Percentiles rank a stretch among this genome's conserved stretches.
Evolutionary conservation across 2,888 invertebrate species (phyloP).

Genomic region (Octodonta nipae): DNA sequence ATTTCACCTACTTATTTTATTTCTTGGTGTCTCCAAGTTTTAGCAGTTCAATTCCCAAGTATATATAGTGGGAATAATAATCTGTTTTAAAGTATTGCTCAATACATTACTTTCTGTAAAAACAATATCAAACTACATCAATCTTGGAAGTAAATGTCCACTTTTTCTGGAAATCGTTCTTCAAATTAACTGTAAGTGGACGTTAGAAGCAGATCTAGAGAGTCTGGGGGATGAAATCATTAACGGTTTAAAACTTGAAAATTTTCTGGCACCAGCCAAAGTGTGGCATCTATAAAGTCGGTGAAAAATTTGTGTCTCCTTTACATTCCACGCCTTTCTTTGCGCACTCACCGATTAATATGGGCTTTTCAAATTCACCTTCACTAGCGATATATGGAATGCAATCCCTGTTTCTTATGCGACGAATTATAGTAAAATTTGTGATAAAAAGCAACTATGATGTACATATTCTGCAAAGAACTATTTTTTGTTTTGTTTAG

Average conservation of each 20-base stretch:
- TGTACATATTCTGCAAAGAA: no score
- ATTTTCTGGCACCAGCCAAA: conserved; percentile 37
- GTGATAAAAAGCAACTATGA: no score
- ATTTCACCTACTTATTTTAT: no score
- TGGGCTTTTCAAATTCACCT: conserved; percentile 35
- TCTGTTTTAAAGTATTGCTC: no score
- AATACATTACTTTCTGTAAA: no score
- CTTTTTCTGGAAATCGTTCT: conserved; percentile 50
- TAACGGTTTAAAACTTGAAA: background rate
- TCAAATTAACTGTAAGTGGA: conserved; percentile 54
- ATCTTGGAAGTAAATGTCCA: conserved; percentile 52
- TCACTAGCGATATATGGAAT: conserved; percentile 37
- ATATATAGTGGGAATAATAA: no score
- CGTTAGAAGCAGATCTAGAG: conserved; percentile 52
- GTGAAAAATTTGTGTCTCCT: conserved; percentile 31
- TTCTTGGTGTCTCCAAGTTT: no score
- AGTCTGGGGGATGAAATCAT: conserved; percentile 47
- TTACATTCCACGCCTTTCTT: conserved; percentile 30
- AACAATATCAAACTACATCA: no score
- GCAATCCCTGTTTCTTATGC: conserved; percentile 27
- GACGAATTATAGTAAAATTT: conserved; percentile 15
- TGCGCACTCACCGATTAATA: conserved; percentile 21
- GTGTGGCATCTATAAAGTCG: conserved; percentile 42
- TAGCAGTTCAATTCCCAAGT: no score
- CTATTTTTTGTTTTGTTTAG: no score